Evolutionary conservation across 2,888 invertebrate genomes (phyloP).

Genomic region (Ophraella communa): DNA sequence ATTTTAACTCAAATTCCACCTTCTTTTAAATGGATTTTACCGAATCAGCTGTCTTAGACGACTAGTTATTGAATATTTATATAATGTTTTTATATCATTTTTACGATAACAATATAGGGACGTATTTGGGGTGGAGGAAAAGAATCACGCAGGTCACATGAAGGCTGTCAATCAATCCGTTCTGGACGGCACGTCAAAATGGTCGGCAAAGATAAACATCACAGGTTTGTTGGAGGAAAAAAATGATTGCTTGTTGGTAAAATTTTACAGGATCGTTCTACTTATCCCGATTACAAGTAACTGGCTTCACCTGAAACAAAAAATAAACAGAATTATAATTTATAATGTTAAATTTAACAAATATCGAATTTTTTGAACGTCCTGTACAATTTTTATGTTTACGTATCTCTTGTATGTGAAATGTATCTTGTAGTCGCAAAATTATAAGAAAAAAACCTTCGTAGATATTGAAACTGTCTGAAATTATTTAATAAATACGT

Average conservation of each 20-base stretch:
- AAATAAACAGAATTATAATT: too few relatives aligned
- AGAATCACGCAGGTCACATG: conserved; percentile 95
- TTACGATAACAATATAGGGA: conserved; percentile 67
- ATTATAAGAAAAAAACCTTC: conserved; percentile 8
- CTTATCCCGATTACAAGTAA: background rate
- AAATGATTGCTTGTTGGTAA: background rate
- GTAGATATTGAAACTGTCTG: conserved; percentile 1
- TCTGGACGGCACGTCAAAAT: conserved; percentile 98
- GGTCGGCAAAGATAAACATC: conserved; percentile 99
- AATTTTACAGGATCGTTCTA: conserved; percentile 11
- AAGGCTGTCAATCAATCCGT: conserved; percentile 98
- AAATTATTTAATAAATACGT: too few relatives aligned
- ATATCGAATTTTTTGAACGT: too few relatives aligned
- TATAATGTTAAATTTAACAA: too few relatives aligned
- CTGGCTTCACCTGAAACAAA: conserved; percentile 46
- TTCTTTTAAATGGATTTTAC: background rate
- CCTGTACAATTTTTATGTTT: conserved; percentile 7
- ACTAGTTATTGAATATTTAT: background rate
- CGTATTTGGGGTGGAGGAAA: conserved; percentile 95
- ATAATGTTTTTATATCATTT: conserved; percentile 30
- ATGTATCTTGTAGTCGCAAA: conserved; percentile 11
- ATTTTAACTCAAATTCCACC: background rate
- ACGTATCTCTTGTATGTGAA: conserved; percentile 18
- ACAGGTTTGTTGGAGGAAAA: conserved; percentile 82
- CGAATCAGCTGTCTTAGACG: background rate